Percentiles rank a stretch among this genome's conserved stretches.
phyloP scores from a whole-genome alignment of 2,888 invertebrate genomes.

The Mechanitis mazaeus region DNA sequence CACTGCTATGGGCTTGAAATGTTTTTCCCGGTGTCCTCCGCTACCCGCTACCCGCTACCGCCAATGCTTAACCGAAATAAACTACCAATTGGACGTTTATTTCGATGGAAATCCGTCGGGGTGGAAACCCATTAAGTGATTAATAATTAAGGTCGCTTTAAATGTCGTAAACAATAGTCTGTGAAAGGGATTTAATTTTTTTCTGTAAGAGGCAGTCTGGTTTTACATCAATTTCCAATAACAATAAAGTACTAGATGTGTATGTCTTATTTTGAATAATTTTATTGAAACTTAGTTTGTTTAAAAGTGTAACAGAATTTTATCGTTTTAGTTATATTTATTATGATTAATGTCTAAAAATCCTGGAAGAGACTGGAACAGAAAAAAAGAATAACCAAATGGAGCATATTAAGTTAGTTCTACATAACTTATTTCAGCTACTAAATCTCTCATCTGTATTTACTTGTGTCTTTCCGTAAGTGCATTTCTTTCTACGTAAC shows the following conservation, averaged over 20 bases:
- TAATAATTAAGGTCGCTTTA: slow-evolving; percentile 26
- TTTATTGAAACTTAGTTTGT: neutral
- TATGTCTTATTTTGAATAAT: neutral
- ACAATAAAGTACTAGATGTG: neutral
- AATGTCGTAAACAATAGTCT: slow-evolving; percentile 19
- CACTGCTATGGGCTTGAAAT: slow-evolving; percentile 22
- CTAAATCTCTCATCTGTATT: too few relatives aligned
- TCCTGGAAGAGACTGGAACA: too few relatives aligned
- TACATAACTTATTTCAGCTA: too few relatives aligned
- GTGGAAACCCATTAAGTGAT: slow-evolving; percentile 28
- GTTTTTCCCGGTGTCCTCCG: slow-evolving; percentile 22
- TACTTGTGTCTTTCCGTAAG: too few relatives aligned
- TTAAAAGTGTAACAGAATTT: neutral
- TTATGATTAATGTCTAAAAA: neutral
- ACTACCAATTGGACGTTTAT: slow-evolving; percentile 23
- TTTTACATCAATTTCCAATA: neutral
- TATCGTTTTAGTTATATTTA: neutral
- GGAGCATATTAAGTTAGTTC: too few relatives aligned
- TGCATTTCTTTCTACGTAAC: too few relatives aligned
- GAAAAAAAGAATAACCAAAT: too few relatives aligned
- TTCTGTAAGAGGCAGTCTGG: neutral
- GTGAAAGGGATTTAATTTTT: slow-evolving; percentile 11
- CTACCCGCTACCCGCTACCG: slow-evolving; percentile 4
- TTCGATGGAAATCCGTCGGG: slow-evolving; percentile 19
- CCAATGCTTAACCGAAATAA: slow-evolving; percentile 16